Evolutionary conservation across 2,888 invertebrate species (phyloP), one percentile per base, ranked within the genome.

Genomic region (Pristionchus fissidentatus): DNA sequence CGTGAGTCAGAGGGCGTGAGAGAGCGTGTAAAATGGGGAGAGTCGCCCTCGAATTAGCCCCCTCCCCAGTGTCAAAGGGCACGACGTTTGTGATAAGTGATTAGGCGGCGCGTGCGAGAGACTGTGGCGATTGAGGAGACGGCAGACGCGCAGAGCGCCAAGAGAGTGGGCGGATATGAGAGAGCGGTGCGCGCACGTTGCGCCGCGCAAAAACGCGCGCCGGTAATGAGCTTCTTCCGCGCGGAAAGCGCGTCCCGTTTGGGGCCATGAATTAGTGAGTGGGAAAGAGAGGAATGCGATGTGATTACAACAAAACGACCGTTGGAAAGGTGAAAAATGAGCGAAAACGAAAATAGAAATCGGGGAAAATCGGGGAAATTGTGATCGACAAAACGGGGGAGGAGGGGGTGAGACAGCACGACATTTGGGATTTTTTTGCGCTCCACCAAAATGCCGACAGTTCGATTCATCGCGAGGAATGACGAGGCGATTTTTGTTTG

Each of bases 51-150:
- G 79, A 79, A 46, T 41, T 55, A 79, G 77, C 55, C 49, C 32
- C n/a, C n/a, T n/a, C n/a, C n/a, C n/a, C n/a, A n/a, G 77, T 52
- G 77, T 52, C 49, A 77, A 77, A 77, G 55, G 77, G 77, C n/a
- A n/a, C n/a, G n/a, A n/a, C 49, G 77, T 52, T 52, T 52, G n/a
- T n/a, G 77, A 77, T 49, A 77, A 55, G 43, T 43, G 60, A 79
- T 41, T 60, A 57, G 62, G 32, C 8, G n/a, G 62, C n/a, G 29
- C n/a, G n/a, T 8, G 60, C 3, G 43, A 81, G 81, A 81, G 81
- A 81, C 15, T 46, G 22, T 35, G 81, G 55, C 29, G 66, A 62
- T 7, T 22, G 49, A 32, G 46, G 81, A 62, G 81, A 66, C n/a
- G 46, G 41, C n/a, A 81, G 66, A 81, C 43, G 32, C 15, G 46